These are phyloP conservation scores for Parnassius orleans DNA, from an alignment of 2,888 invertebrate species.

Conservation along the genomic window DNA sequence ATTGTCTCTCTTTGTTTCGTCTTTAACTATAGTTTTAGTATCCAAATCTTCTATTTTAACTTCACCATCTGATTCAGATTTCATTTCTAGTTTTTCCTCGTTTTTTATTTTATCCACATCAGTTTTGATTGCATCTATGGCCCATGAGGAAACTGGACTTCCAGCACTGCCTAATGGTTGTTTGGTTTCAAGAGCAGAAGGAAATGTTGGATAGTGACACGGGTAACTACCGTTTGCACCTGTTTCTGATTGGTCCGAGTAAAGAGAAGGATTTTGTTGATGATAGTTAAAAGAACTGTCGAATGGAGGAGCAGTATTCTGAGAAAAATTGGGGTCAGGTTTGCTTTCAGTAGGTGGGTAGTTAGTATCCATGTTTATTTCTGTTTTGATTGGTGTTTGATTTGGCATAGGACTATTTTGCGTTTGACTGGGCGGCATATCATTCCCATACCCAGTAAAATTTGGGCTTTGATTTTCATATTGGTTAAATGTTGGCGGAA, in stretches of 20 bases:
- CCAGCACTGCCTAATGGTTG: slow-evolving; percentile 63
- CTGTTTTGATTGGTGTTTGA: slow-evolving; percentile 43
- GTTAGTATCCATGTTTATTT: slow-evolving; percentile 38
- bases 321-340: slow-evolving; percentile 45
- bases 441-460: slow-evolving; percentile 57
- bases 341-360: slow-evolving; percentile 51
- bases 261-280: slow-evolving; percentile 46
- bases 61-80: slow-evolving; percentile 78
- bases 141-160: slow-evolving; percentile 69
- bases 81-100: slow-evolving; percentile 70
- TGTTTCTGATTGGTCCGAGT: slow-evolving; percentile 48
- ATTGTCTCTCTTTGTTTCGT: slow-evolving; percentile 54
- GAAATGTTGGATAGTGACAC: slow-evolving; percentile 54
- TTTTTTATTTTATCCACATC: slow-evolving; percentile 69
- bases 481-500: slow-evolving; percentile 54
- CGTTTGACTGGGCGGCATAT: slow-evolving; percentile 46
- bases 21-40: slow-evolving; percentile 70
- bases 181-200: slow-evolving; percentile 62
- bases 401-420: slow-evolving; percentile 38
- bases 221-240: slow-evolving; percentile 51
- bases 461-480: slow-evolving; percentile 54
- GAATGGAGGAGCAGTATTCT: slow-evolving; percentile 45
- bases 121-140: slow-evolving; percentile 65
- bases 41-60: slow-evolving; percentile 76
- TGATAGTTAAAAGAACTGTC: slow-evolving; percentile 53